A percentile compares a stretch with the other conserved stretches of the same genome.
These are phyloP conservation scores for Choristoneura rosaceana DNA, from an alignment of 2,888 invertebrate genomes.

Conservation along the genomic window DNA sequence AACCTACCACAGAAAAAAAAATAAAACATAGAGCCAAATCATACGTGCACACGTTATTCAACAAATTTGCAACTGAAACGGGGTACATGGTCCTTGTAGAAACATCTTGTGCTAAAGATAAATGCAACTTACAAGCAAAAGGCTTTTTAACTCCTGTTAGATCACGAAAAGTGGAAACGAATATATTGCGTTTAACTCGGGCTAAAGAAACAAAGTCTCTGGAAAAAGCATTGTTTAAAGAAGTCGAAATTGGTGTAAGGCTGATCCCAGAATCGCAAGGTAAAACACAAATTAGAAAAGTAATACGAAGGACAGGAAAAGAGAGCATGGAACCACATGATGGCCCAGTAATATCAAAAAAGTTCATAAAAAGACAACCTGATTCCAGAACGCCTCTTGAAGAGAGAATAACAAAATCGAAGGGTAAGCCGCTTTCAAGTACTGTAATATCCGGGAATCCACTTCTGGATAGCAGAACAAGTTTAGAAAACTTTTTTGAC, in stretches of 20 bases:
- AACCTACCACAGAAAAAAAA: neutral
- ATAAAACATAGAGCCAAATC: neutral
- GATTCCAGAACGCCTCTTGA: neutral
- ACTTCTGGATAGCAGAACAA: neutral
- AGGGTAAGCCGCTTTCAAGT: neutral
- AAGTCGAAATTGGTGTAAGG: neutral
- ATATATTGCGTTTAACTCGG: neutral
- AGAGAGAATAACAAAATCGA: neutral
- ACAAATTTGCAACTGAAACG: neutral
- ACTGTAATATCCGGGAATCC: neutral
- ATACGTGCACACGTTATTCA: slow-evolving; percentile 1
- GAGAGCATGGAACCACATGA: neutral
- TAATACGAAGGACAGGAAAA: neutral
- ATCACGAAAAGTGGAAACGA: neutral
- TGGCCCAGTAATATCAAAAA: neutral
- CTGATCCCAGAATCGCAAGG: neutral
- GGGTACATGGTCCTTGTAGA: neutral
- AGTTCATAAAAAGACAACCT: neutral
- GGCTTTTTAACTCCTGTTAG: neutral
- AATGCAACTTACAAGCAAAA: neutral
- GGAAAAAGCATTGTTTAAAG: neutral
- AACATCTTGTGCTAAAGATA: slow-evolving; percentile 3
- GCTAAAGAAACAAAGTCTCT: neutral
- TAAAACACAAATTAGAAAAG: neutral
- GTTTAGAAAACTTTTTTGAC: neutral